A percentile compares a stretch with the other conserved stretches of the same genome.
phyloP scores from a whole-genome alignment of 1,140 invertebrate species.

The Drosophila mayri region DNA sequence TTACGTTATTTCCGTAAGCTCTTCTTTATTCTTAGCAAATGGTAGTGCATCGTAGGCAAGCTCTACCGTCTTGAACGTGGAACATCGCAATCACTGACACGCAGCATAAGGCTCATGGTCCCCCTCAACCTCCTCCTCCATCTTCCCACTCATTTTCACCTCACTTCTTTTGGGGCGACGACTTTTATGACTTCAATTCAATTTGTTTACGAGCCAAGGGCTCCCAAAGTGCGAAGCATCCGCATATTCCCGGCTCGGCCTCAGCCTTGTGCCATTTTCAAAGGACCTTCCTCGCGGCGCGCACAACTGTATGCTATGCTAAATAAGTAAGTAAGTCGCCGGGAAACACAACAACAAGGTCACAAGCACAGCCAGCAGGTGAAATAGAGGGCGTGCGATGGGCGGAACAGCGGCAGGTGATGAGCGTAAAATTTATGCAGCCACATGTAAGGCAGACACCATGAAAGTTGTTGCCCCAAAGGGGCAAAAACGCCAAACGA shows the following conservation, averaged over 20 bases:
- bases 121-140: background rate
- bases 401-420: conserved; percentile 63
- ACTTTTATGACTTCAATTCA: conserved; percentile 84
- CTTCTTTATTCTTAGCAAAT: background rate
- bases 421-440: conserved; percentile 83
- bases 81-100: conserved; percentile 76
- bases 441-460: conserved; percentile 73
- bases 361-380: conserved; percentile 28
- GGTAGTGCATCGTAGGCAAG: background rate
- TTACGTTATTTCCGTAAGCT: background rate
- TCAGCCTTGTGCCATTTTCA: conserved; percentile 58
- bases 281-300: conserved; percentile 34
- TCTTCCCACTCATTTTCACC: background rate
- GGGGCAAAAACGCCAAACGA: conserved; percentile 13
- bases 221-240: conserved; percentile 39
- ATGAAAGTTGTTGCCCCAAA: conserved; percentile 64
- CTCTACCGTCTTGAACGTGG: conserved; percentile 17
- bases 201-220: conserved; percentile 80
- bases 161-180: conserved; percentile 61
- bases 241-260: conserved; percentile 11
- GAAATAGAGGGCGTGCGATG: conserved; percentile 11
- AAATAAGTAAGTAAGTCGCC: conserved; percentile 70
- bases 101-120: conserved; percentile 60
- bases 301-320: conserved; percentile 67
- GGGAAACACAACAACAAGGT: conserved; percentile 63